These are phyloP conservation scores for Ceratitis capitata DNA, from an alignment of 1,140 invertebrate species.

Conservation along the genomic window DNA sequence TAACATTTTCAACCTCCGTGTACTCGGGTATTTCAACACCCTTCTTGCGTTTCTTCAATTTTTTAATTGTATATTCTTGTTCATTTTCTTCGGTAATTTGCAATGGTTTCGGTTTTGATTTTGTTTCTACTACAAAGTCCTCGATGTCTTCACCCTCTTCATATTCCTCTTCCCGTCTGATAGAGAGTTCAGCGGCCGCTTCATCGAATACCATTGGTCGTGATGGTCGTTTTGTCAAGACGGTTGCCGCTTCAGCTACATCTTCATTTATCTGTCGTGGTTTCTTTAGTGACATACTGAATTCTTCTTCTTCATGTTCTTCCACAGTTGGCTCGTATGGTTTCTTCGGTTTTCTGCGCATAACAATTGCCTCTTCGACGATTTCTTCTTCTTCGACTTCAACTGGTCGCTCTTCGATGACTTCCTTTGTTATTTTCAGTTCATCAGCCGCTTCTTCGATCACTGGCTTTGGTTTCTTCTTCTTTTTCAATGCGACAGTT, in stretches of 20 bases:
- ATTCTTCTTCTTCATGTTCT: slow-evolving; percentile 60
- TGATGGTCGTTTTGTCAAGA: slow-evolving; percentile 61
- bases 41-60: slow-evolving; percentile 71
- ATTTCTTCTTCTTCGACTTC: slow-evolving; percentile 63
- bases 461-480: slow-evolving; percentile 62
- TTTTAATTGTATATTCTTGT: slow-evolving; percentile 78
- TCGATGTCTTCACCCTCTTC: slow-evolving; percentile 65
- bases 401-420: slow-evolving; percentile 61
- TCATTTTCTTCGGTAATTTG: slow-evolving; percentile 75
- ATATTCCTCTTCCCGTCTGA: slow-evolving; percentile 65
- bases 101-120: slow-evolving; percentile 53
- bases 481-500: slow-evolving; percentile 57
- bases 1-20: slow-evolving; percentile 77
- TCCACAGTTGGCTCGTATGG: slow-evolving; percentile 53
- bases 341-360: slow-evolving; percentile 61
- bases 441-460: slow-evolving; percentile 66
- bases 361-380: slow-evolving; percentile 56
- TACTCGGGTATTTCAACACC: slow-evolving; percentile 74
- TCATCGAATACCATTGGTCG: slow-evolving; percentile 55
- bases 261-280: slow-evolving; percentile 58
- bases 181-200: slow-evolving; percentile 57
- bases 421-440: slow-evolving; percentile 65
- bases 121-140: slow-evolving; percentile 59
- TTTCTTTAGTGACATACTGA: slow-evolving; percentile 64
- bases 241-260: slow-evolving; percentile 63